Evolutionary conservation across 2,888 invertebrate genomes (phyloP), one percentile per base, ranked within the genome.

Genomic region (Xestia rhomboidea): DNA sequence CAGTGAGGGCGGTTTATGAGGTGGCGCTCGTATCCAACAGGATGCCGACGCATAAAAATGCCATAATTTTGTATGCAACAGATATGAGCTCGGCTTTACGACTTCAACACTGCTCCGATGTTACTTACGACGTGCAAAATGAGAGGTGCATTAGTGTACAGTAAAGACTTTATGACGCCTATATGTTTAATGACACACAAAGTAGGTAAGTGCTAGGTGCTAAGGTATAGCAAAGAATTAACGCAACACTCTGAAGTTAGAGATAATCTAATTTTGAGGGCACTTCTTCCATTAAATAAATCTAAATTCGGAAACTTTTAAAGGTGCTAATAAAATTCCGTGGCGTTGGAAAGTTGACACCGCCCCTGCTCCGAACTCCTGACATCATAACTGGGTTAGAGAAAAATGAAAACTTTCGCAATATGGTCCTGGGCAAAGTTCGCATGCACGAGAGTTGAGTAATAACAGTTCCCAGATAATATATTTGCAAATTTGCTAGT

Each of bases 371-470:
- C 79, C 82, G 87, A 90, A 89, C 91, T 91, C 90, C 87, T 90
- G 89, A 91, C 90, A 90, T 92, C 90, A 90, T 94, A 95, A 95
- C 94, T 95, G 92, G 95, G 95, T 95, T 95, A 93, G 92, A 93
- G 93, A 94, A 95, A 95, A 95, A 95, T 94, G 93, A 91, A 95
- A 96, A 96, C 94, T 96, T 96, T 95, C 76, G 93, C 94, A 96
- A 96, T 95, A 95, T 94, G 93, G 91, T 89, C 89, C 89, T 89
- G 87, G 83, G 82, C 77, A 79, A 92, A 93, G 92, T 94, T 95
- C 90, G 85, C 89, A 92, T 93, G 93, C 92, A 91, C 90, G 87
- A 89, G 91, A 91, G 92, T 90, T 93, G 90, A 91, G 91, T 93
- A 93, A 94, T 92, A 93, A 91, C 91, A 91, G 88, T 91, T 91